Conservation (phyloP, 2,113 vertebrate species). For the Ophthalmolycus amberensis region DNA sequence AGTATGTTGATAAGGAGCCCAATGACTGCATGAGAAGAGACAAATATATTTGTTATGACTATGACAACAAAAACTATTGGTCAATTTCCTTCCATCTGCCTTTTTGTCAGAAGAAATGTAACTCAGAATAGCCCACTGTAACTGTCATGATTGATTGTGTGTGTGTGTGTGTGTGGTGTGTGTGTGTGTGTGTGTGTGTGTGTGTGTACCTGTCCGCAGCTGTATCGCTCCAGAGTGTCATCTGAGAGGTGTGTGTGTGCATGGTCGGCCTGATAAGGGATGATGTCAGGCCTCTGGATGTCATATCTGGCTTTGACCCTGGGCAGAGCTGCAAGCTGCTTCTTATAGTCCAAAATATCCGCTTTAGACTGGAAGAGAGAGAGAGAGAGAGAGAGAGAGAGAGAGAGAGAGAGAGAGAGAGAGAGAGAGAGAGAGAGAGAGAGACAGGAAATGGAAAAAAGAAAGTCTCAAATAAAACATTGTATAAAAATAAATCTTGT, state of each 20-base stretch:
- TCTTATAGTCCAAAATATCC: constrained; percentile 94
- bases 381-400: constrained; percentile 21
- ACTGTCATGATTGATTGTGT: not conserved
- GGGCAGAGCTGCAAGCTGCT: constrained; percentile 93
- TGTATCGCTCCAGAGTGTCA: constrained; percentile 92
- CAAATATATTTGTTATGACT: not conserved
- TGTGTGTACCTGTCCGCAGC: constrained; percentile 89
- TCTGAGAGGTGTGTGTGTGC: constrained; percentile 88
- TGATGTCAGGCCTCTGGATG: constrained; percentile 92
- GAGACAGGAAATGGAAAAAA: not conserved
- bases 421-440: constrained; percentile 21
- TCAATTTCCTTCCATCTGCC: not conserved
- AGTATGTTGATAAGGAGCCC: constrained; percentile 90
- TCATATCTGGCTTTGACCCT: constrained; percentile 95
- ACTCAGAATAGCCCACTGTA: not conserved
- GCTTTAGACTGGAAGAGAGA: constrained; percentile 88
- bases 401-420: constrained; percentile 16
- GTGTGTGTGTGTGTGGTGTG: constrained; percentile 57
- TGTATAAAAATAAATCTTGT: not conserved
- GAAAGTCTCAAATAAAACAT: not conserved
- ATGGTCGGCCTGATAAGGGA: constrained; percentile 93
- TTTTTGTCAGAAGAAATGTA: not conserved
- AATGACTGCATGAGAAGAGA: constrained; percentile 83
- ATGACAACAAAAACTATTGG: not conserved
- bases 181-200: constrained; percentile 1